These are phyloP conservation scores for Gymnogyps californianus DNA, from an alignment of 2,113 vertebrate species.

Conservation along the genomic window DNA sequence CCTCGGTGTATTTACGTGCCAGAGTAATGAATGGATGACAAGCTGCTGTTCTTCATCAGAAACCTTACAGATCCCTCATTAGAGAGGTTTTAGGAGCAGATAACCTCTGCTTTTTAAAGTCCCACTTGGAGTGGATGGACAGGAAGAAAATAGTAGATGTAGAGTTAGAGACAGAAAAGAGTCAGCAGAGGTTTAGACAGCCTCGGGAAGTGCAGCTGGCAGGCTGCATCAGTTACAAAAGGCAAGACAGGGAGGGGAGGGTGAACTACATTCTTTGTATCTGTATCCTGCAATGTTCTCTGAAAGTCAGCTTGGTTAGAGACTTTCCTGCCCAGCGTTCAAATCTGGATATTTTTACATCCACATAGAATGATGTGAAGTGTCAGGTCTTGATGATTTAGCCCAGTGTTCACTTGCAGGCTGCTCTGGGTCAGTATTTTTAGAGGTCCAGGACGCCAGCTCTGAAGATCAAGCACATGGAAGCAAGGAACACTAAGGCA, in stretches of 20 bases:
- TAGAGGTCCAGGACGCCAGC: background rate
- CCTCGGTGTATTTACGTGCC: background rate
- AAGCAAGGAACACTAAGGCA: background rate
- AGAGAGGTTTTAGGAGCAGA: background rate
- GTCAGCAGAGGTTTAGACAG: background rate
- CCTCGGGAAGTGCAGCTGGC: background rate
- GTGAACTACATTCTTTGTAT: background rate
- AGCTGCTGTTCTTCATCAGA: background rate
- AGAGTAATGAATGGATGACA: background rate
- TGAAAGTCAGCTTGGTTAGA: background rate
- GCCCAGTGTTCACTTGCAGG: background rate
- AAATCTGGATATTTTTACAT: background rate
- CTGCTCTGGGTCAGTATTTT: background rate
- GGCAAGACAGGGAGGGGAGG: background rate
- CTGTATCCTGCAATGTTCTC: background rate
- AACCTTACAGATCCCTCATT: background rate
- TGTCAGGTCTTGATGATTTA: background rate
- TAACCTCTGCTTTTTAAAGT: background rate
- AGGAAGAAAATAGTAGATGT: background rate
- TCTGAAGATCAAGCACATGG: background rate
- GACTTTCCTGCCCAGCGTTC: background rate
- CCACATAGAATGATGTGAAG: background rate
- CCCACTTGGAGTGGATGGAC: background rate
- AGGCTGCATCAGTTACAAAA: background rate
- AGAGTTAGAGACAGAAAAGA: background rate